Percentiles rank a stretch among this genome's conserved stretches.
Conservation (phyloP, 1,140 invertebrate species). For the Dolichoris vasculosae region DNA sequence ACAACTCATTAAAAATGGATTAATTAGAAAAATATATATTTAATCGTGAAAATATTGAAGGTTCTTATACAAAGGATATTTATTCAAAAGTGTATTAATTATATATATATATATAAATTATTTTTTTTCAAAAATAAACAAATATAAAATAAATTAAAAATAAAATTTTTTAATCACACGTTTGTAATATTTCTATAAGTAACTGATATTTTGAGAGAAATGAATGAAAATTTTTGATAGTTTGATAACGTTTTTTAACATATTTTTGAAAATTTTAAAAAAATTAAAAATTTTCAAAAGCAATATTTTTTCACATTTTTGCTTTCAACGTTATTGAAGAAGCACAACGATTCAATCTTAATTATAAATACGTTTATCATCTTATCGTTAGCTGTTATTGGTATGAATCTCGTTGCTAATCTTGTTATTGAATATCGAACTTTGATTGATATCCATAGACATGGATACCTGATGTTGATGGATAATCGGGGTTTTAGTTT, state of each 20-base stretch:
- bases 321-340: neutral
- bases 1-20: neutral
- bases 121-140: neutral
- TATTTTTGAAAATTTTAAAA: neutral
- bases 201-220: too few relatives aligned
- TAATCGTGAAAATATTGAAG: too few relatives aligned
- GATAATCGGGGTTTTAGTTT: conserved; percentile 68
- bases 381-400: conserved; percentile 71
- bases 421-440: conserved; percentile 64
- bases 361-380: conserved; percentile 17
- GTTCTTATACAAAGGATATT: too few relatives aligned
- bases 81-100: neutral
- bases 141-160: neutral
- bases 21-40: too few relatives aligned
- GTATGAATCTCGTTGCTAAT: conserved; percentile 63
- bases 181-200: neutral
- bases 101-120: neutral
- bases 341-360: neutral
- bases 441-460: conserved; percentile 62
- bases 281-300: neutral
- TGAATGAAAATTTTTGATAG: neutral
- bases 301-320: neutral
- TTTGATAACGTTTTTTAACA: too few relatives aligned
- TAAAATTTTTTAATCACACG: neutral
- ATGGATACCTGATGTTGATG: conserved; percentile 65